These are phyloP conservation scores for Capromys pilorides DNA, from an alignment of 2,797 vertebrate genomes.

Conservation along the genomic window DNA sequence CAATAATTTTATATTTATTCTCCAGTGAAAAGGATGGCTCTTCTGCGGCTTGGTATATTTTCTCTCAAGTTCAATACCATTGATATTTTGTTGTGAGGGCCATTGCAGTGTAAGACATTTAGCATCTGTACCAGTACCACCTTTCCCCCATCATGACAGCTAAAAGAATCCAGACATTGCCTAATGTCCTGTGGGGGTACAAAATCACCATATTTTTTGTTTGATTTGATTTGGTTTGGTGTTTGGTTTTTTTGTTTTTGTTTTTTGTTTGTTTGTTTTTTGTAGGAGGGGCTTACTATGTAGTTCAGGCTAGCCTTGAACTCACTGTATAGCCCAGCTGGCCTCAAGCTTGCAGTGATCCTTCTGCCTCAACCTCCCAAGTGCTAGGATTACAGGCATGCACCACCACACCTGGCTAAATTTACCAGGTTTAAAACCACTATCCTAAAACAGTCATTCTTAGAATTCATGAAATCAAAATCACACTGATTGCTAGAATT, in stretches of 20 bases:
- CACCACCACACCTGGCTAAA: background rate
- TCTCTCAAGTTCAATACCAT: background rate
- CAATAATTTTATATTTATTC: background rate
- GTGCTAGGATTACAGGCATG: background rate
- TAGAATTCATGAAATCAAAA: background rate
- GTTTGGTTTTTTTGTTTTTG: too few species aligned
- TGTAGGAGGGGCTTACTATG: background rate
- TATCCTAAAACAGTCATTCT: slow-evolving; percentile 3
- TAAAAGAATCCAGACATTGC: background rate
- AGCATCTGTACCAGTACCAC: background rate
- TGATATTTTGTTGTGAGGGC: slow-evolving; percentile 13
- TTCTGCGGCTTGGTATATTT: background rate
- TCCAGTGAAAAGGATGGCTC: background rate
- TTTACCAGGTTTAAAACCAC: background rate
- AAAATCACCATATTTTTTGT: background rate
- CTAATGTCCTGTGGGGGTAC: background rate
- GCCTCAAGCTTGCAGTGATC: background rate
- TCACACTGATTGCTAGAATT: background rate
- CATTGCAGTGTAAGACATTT: background rate
- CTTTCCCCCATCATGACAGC: background rate
- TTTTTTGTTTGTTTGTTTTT: too few species aligned
- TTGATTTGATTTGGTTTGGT: background rate
- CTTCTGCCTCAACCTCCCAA: background rate
- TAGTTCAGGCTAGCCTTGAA: background rate
- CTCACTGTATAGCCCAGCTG: background rate